phyloP scores from a whole-genome alignment of 2,797 vertebrate species.

The Anisognathus igniventris region DNA sequence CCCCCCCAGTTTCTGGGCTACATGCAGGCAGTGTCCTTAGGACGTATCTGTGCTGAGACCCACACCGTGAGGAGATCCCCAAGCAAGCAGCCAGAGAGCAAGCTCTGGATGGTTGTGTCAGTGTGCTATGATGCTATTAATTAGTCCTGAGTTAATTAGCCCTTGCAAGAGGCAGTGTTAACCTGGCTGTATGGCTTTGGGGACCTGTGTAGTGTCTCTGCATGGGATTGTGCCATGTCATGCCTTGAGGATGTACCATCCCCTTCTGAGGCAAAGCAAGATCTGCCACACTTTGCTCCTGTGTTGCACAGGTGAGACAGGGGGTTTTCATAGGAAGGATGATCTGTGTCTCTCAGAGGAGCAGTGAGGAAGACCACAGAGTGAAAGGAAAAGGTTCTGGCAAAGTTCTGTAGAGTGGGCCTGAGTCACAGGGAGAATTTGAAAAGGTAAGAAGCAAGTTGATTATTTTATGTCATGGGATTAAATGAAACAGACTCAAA shows the following conservation, averaged over 20 bases:
- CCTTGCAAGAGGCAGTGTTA: background rate
- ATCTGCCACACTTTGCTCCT: background rate
- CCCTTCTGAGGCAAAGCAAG: background rate
- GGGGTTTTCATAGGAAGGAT: background rate
- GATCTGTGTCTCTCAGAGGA: background rate
- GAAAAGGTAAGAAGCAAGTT: background rate
- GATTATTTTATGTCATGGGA: background rate
- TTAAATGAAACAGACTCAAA: background rate
- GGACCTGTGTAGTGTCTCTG: background rate
- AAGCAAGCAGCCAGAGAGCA: background rate
- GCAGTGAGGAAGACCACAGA: background rate
- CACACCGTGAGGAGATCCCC: background rate
- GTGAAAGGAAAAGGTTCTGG: background rate
- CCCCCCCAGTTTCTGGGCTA: background rate
- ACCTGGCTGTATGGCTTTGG: slow-evolving; percentile 19
- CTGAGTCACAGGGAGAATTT: background rate
- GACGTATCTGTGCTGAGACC: background rate
- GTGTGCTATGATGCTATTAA: slow-evolving; percentile 28
- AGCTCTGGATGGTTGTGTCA: background rate
- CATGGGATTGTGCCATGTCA: background rate
- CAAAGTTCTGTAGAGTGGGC: background rate
- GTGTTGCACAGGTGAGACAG: background rate
- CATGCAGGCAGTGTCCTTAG: background rate
- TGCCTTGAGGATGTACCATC: background rate
- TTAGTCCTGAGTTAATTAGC: slow-evolving; percentile 53